Conservation (phyloP, 2,888 invertebrate species). For the Synanthedon andrenaeformis region DNA sequence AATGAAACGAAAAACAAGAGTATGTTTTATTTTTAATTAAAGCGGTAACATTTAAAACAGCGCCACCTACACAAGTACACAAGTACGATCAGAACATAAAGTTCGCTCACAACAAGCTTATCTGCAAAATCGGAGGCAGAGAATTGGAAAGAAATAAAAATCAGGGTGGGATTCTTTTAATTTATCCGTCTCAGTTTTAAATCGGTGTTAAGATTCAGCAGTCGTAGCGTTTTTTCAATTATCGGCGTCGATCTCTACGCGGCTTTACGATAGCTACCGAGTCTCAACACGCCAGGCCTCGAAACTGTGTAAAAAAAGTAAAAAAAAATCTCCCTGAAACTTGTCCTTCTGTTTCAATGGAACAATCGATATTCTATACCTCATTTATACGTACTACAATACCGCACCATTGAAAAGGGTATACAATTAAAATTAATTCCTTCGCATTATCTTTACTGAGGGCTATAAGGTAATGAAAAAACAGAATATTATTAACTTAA, state of each 20-base stretch:
- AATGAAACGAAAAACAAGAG: slow-evolving; percentile 6
- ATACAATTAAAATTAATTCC: too few relatives aligned
- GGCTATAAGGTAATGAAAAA: too few relatives aligned
- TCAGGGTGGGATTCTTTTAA: slow-evolving; percentile 54
- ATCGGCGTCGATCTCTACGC: slow-evolving; percentile 55
- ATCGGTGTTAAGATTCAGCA: slow-evolving; percentile 63
- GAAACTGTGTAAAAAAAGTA: slow-evolving; percentile 1
- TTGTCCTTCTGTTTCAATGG: neutral
- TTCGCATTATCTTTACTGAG: too few relatives aligned
- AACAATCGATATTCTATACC: neutral
- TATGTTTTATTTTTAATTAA: slow-evolving; percentile 36
- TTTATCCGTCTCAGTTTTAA: slow-evolving; percentile 64
- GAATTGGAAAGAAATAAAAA: slow-evolving; percentile 52
- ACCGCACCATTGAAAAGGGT: too few relatives aligned
- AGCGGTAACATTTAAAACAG: slow-evolving; percentile 25
- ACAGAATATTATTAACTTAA: too few relatives aligned
- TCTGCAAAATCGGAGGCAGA: slow-evolving; percentile 42
- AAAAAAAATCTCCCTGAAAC: neutral
- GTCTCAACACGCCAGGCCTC: slow-evolving; percentile 33
- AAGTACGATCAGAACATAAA: slow-evolving; percentile 50
- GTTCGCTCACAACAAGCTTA: slow-evolving; percentile 54
- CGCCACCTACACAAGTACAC: slow-evolving; percentile 43
- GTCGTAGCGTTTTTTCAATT: slow-evolving; percentile 61
- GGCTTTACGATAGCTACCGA: slow-evolving; percentile 54
- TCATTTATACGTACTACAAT: too few relatives aligned